These are phyloP conservation scores for Cinara cedri DNA, from an alignment of 2,888 invertebrate species.

Conservation along the genomic window DNA sequence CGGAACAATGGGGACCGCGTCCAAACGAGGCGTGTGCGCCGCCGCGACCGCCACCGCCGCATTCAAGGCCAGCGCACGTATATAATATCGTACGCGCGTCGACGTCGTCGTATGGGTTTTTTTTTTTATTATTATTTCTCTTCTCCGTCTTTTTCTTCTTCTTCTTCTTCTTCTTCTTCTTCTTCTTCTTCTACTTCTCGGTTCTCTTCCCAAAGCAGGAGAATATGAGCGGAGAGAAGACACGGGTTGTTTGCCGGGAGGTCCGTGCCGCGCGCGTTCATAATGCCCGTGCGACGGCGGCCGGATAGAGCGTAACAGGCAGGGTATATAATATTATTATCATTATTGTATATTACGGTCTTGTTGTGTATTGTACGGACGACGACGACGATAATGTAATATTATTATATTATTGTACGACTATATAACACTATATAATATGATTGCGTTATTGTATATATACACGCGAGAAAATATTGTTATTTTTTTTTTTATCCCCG, in stretches of 20 bases:
- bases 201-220: not conserved
- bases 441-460: too few species aligned
- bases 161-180: not conserved
- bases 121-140: not conserved
- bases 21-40: constrained; percentile 48
- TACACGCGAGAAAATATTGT: not conserved
- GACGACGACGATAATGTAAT: not conserved
- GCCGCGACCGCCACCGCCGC: constrained; percentile 32
- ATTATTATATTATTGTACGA: too few species aligned
- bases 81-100: constrained; percentile 7
- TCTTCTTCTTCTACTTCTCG: constrained; percentile 6
- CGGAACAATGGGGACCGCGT: constrained; percentile 53
- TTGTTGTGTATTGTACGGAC: too few species aligned
- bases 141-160: constrained; percentile 14
- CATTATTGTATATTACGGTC: too few species aligned
- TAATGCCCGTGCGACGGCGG: not conserved
- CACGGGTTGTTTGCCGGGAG: constrained; percentile 37
- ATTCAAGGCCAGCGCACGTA: constrained; percentile 44
- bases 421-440: too few species aligned
- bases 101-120: constrained; percentile 1
- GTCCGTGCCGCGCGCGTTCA: constrained; percentile 41
- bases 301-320: not conserved
- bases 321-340: not conserved
- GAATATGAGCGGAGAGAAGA: too few species aligned
- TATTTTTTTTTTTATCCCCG: too few species aligned